Evolutionary conservation across 1,140 invertebrate species (phyloP).

Genomic region (Bicyclus anynana): DNA sequence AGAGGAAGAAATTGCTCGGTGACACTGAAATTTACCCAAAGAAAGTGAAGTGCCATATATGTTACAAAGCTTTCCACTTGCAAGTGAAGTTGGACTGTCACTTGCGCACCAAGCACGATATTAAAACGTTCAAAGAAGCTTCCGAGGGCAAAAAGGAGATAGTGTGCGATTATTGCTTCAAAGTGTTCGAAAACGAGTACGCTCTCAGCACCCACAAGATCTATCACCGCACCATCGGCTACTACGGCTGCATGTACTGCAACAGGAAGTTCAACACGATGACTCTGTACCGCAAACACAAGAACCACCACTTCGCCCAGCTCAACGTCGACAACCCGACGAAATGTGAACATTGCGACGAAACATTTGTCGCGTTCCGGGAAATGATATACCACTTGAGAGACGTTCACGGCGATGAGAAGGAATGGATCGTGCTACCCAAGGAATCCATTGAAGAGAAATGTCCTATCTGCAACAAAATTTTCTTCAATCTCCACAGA

Average conservation of each 20-base stretch:
- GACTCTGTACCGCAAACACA: conserved; percentile 63
- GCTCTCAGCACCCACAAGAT: conserved; percentile 60
- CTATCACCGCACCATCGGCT: conserved; percentile 62
- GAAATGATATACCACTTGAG: conserved; percentile 71
- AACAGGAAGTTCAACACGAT: conserved; percentile 62
- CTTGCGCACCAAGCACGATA: conserved; percentile 60
- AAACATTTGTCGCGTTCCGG: conserved; percentile 65
- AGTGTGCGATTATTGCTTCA: conserved; percentile 73
- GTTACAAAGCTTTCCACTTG: conserved; percentile 73
- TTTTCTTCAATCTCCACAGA: conserved; percentile 64
- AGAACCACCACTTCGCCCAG: conserved; percentile 60
- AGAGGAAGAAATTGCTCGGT: conserved; percentile 66
- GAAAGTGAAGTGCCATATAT: conserved; percentile 66
- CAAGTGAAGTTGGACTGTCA: conserved; percentile 75
- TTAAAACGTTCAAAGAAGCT: conserved; percentile 46
- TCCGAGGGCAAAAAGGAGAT: conserved; percentile 44
- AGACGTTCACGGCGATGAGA: conserved; percentile 63
- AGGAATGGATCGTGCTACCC: conserved; percentile 64
- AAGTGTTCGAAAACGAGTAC: conserved; percentile 65
- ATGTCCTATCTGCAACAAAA: conserved; percentile 69
- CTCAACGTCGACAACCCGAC: conserved; percentile 64
- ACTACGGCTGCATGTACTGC: conserved; percentile 71
- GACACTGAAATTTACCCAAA: conserved; percentile 63
- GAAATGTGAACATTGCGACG: conserved; percentile 70
- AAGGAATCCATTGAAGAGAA: conserved; percentile 61